A percentile compares a stretch with the other conserved stretches of the same genome.
Evolutionary conservation across 2,113 vertebrate species (phyloP).

Genomic region (Larimichthys crocea): DNA sequence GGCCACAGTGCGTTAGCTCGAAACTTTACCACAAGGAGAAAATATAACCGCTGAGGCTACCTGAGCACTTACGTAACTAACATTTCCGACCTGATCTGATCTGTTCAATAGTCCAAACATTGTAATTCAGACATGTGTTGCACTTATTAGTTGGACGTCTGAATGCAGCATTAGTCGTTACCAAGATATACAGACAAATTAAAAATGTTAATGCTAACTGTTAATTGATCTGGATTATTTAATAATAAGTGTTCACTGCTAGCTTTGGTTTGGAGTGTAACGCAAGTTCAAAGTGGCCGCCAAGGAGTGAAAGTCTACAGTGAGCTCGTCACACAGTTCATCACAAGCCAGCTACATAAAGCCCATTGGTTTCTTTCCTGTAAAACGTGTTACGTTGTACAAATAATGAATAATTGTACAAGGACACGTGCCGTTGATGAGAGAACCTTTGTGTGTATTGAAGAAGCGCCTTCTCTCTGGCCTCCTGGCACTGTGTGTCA

Average conservation of each 20-base stretch:
- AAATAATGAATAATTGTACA: conserved; percentile 25
- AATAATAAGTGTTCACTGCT: background rate
- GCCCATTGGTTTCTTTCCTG: conserved; percentile 53
- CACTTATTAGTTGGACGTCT: too few relatives aligned
- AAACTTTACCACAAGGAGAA: background rate
- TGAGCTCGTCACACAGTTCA: conserved; percentile 36
- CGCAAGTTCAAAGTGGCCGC: conserved; percentile 39
- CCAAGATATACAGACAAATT: background rate
- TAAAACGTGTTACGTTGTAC: conserved; percentile 56
- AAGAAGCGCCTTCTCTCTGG: conserved; percentile 92
- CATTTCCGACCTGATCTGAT: background rate
- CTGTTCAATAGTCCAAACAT: too few relatives aligned
- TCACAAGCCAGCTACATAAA: conserved; percentile 60
- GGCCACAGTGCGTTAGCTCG: background rate
- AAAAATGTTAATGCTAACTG: background rate
- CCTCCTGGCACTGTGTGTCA: conserved; percentile 93
- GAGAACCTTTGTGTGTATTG: conserved; percentile 83
- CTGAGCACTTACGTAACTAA: conserved; percentile 8
- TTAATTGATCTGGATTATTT: background rate
- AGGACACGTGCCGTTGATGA: conserved; percentile 35
- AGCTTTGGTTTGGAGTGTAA: background rate
- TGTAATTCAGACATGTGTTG: too few relatives aligned
- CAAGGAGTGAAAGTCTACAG: background rate
- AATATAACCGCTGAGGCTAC: background rate
- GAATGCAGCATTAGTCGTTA: background rate